Base-by-base conservation (phyloP, 2,888 invertebrate species). In the Brachycybe producta region DNA sequence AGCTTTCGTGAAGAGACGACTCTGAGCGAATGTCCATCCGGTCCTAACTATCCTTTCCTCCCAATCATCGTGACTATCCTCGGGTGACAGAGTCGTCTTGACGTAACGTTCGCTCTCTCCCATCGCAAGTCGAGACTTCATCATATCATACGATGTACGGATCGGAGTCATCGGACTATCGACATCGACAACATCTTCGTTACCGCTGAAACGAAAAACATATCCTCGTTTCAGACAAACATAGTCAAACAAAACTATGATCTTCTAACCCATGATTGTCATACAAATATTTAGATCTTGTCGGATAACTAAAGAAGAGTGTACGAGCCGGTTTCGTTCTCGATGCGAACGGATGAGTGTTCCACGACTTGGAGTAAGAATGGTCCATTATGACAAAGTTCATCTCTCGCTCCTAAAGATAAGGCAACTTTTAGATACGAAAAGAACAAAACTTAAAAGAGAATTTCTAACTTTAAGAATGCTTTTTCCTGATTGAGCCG, bases 311-410 rank as follows among this genome's bases (percentile, higher is more conserved):
- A 64, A 68, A 65, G 54, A 67, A 70, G 4, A 71, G 59, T 49
- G 62, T 62, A 26, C 62, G 60, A 0, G 67, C 60, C 1, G 79
- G 79, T 52, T 75, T 71, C 2, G 77, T 71, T 62, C 76, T 75
- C 59, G 72, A 70, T 43, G 75, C 73, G 60, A 79, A 79, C 11
- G 78, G 76, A 55, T 75, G 73, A 70, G 78, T 76, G 61, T 77
- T 78, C 70, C 77, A 76, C 44, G 82, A 79, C 57, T 80, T 74
- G 7, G 80, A 75, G 61, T 84, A 84, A 60, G 77, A 75, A 60
- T 84, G 84, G 60, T 84, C 84, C 65, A 78, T 73, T 53, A 72
- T 59, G 35, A 77, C 67, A 2, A 66, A 55, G 54, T 68, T 64
- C n/a, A 62, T 56, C 38, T 69, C 66, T 34, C 62, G 60, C 42